A percentile compares a stretch with the other conserved stretches of the same genome.
Evolutionary conservation across 1,140 invertebrate species (phyloP).

Genomic region (Elymnias hypermnestra): DNA sequence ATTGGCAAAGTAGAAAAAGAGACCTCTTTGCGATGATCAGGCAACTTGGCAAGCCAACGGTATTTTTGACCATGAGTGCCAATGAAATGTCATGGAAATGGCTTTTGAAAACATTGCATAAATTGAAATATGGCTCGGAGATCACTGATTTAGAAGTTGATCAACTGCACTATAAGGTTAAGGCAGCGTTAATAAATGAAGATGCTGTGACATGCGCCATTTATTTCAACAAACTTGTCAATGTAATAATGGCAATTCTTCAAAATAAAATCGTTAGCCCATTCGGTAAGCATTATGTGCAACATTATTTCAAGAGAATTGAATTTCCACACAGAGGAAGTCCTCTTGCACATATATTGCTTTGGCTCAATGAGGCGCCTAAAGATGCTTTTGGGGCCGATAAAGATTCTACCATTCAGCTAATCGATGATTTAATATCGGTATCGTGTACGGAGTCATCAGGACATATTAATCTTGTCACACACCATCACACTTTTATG

Average conservation of each 20-base stretch:
- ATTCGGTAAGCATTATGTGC: conserved; percentile 35
- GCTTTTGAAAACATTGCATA: conserved; percentile 34
- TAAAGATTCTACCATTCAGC: conserved; percentile 41
- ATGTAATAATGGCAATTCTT: conserved; percentile 36
- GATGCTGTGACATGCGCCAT: conserved; percentile 40
- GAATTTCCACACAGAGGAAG: conserved; percentile 51
- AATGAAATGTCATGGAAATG: conserved; percentile 36
- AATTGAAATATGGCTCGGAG: conserved; percentile 32
- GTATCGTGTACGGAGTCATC: conserved; percentile 34
- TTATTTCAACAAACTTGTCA: conserved; percentile 38
- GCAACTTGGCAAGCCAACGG: conserved; percentile 42
- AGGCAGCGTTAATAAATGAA: conserved; percentile 32
- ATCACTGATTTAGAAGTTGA: conserved; percentile 21
- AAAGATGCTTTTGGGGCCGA: conserved; percentile 37
- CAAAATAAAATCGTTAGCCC: conserved; percentile 38
- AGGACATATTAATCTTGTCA: conserved; percentile 31
- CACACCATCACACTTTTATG: conserved; percentile 50
- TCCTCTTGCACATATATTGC: conserved; percentile 41
- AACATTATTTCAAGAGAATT: conserved; percentile 38
- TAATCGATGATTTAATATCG: conserved; percentile 38
- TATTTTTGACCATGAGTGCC: conserved; percentile 37
- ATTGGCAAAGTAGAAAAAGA: conserved; percentile 40
- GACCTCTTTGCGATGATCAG: conserved; percentile 42
- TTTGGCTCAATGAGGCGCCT: conserved; percentile 44
- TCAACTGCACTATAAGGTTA: conserved; percentile 28